These are phyloP conservation scores for Anguilla anguilla DNA, from an alignment of 2,797 vertebrate genomes.

Conservation along the genomic window DNA sequence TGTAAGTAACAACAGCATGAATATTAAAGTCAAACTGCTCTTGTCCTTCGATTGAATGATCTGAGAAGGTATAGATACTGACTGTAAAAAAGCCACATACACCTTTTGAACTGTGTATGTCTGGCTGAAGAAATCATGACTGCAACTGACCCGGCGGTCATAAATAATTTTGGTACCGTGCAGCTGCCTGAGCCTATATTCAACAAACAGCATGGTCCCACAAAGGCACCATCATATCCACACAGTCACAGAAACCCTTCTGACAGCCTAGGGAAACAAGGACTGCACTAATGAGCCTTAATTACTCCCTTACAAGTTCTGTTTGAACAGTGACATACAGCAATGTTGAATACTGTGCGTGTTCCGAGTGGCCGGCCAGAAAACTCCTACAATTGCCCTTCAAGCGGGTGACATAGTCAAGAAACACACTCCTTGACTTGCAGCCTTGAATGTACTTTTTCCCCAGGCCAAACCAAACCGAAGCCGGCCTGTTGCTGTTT, in stretches of 20 bases:
- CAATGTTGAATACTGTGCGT: slow-evolving; percentile 17
- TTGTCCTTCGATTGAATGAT: neutral
- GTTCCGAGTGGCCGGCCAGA: neutral
- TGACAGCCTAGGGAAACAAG: slow-evolving; percentile 20
- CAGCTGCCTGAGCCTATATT: neutral
- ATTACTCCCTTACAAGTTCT: slow-evolving; percentile 23
- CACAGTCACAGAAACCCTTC: slow-evolving; percentile 1
- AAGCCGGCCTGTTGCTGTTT: slow-evolving; percentile 22
- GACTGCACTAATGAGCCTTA: slow-evolving; percentile 6
- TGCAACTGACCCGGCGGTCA: neutral
- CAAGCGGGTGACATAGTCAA: slow-evolving; percentile 26
- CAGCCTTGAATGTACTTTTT: slow-evolving; percentile 23
- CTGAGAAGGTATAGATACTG: neutral
- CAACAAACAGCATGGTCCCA: neutral
- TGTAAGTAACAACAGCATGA: neutral
- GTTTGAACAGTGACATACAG: slow-evolving; percentile 26
- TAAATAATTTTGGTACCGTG: neutral
- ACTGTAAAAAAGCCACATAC: neutral
- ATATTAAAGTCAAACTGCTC: neutral
- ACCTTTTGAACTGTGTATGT: neutral
- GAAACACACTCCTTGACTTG: slow-evolving; percentile 27
- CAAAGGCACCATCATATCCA: neutral
- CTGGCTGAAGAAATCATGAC: slow-evolving; percentile 12
- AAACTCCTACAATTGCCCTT: slow-evolving; percentile 21
- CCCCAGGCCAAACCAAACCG: slow-evolving; percentile 22